Conservation (phyloP, 2,113 vertebrate genomes). For the Rhinopomastus cyanomelas region DNA sequence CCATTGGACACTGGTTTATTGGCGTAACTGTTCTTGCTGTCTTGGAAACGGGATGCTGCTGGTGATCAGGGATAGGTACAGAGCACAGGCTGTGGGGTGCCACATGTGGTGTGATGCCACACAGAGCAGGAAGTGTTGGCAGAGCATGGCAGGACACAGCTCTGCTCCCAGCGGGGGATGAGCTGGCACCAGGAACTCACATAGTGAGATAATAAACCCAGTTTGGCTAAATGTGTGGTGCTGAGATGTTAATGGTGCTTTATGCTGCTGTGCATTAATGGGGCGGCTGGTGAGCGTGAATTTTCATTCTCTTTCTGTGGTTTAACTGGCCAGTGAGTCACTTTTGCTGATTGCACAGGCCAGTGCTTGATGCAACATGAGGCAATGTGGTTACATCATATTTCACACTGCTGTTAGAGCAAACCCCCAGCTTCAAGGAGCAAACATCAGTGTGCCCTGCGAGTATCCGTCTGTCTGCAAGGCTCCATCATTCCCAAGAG, state of each 20-base stretch:
- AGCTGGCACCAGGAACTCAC: background rate
- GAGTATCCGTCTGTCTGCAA: background rate
- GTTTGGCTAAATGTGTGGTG: background rate
- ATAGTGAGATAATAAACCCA: background rate
- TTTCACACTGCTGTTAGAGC: background rate
- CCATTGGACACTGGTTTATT: background rate
- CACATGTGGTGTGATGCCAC: rapidly evolving
- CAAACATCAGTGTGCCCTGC: background rate
- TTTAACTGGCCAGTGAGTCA: slow-evolving; percentile 25
- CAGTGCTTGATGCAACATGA: slow-evolving; percentile 9
- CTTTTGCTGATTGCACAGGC: background rate
- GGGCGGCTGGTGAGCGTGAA: background rate
- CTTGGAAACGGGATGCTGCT: background rate
- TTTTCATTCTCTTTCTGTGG: background rate
- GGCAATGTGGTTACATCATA: slow-evolving; percentile 6
- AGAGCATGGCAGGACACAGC: background rate
- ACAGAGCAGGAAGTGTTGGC: background rate
- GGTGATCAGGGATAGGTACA: background rate
- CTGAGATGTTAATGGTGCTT: background rate
- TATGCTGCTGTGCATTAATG: background rate
- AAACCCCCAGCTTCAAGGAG: background rate
- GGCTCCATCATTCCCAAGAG: background rate
- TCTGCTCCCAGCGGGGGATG: background rate
- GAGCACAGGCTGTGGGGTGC: too few species aligned
- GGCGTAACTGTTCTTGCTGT: background rate